Base-by-base conservation (phyloP, 53 echinoderm and acorn worm species). In the Apostichopus leukothele region DNA sequence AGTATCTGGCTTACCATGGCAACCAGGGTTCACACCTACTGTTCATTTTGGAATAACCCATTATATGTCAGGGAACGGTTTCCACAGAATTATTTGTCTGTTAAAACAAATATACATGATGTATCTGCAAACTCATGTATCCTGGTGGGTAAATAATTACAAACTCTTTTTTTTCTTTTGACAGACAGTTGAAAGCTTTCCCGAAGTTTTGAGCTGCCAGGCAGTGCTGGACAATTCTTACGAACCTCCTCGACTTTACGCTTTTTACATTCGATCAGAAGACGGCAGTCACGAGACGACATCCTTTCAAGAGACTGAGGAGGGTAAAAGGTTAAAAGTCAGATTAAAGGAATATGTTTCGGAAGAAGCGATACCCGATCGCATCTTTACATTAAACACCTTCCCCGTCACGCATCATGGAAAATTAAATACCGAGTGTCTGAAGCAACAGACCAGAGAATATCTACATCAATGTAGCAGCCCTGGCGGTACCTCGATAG, bases 391-490 rank as follows among this genome's bases (percentile, higher is more conserved):
- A 67, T 50, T 96, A 5, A 73, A 90, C 6, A 71, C 74, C 5
- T 76, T 95, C 51, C 96, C 95, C 1, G 67, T 95, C 26, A 96
- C 96, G 1, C 55, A 76, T 52, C 96, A 96, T 74, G 96, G 96
- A 12, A 96, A 96, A 75, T 88, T 96, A 54, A 93, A 95, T 83
- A 14, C 53, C 2, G 71, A 27, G 13, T 75, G 53, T 6, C 92
- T 96, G 9, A 39, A 79, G 52, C 53, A 84, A 68, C 54, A 86
- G 18, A 91, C 89, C 22, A 13, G 53, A 61, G 68, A 74, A 39
- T 52, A 86, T n/a, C 23, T 81, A 23, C 19, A 13, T 0, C 16
- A 71, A 71, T 19, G 6, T 0, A 71, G 71, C 71, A 71, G 14
- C 1, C 18, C 0, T 71, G 20, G 20, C 1, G 18, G 18, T 71